phyloP scores from a whole-genome alignment of 1,140 invertebrate genomes.

The Eurosta solidaginis region DNA sequence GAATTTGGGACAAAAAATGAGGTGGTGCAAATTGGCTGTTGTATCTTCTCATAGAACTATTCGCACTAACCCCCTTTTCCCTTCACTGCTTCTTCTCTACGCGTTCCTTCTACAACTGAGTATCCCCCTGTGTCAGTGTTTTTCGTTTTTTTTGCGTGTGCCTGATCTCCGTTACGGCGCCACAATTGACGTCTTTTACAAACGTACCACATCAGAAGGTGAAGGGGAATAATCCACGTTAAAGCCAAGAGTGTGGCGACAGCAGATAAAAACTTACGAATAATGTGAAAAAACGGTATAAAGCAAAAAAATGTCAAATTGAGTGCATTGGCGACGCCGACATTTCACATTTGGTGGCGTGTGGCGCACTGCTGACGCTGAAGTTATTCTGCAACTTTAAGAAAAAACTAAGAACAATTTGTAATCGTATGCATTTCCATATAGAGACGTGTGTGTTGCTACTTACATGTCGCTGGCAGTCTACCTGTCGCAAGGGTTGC shows the following conservation, averaged over 20 bases:
- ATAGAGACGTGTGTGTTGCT: neutral
- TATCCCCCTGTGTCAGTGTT: slow-evolving; percentile 14
- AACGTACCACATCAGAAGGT: neutral
- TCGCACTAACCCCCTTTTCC: too few species aligned
- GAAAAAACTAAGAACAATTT: neutral
- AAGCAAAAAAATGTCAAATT: slow-evolving; percentile 8
- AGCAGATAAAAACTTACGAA: neutral
- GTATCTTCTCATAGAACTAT: neutral
- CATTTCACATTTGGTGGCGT: neutral
- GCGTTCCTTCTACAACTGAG: neutral
- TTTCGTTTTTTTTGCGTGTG: neutral
- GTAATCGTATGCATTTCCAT: neutral
- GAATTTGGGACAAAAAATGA: neutral
- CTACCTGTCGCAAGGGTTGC: neutral
- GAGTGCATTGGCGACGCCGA: slow-evolving; percentile 4
- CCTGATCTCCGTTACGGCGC: neutral
- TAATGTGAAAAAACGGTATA: neutral
- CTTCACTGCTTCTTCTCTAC: neutral
- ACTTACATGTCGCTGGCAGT: neutral
- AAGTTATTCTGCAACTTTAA: too few species aligned
- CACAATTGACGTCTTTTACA: slow-evolving; percentile 10
- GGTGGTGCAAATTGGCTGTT: neutral
- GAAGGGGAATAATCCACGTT: slow-evolving; percentile 6
- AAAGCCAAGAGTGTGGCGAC: slow-evolving; percentile 8
- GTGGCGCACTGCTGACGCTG: too few species aligned